Percentiles rank a stretch among this genome's conserved stretches.
phyloP scores from a whole-genome alignment of 1,140 invertebrate species.

The Monomorium pharaonis region DNA sequence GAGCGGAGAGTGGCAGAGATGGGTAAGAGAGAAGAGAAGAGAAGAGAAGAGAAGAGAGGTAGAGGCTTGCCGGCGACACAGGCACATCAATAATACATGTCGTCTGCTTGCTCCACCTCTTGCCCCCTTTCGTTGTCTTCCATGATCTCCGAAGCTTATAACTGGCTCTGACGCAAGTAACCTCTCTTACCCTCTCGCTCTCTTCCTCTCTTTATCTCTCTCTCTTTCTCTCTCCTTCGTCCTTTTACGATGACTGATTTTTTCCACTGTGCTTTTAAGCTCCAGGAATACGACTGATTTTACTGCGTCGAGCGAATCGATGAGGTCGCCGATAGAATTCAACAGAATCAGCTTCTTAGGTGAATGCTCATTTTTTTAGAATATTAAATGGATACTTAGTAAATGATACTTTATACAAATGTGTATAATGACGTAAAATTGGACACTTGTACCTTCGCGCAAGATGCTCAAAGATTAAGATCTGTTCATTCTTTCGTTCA shows the following conservation, averaged over 20 bases:
- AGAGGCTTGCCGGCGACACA: constrained; percentile 69
- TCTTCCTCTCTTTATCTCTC: constrained; percentile 43
- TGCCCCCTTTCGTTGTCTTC: constrained; percentile 49
- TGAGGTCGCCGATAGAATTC: constrained; percentile 4
- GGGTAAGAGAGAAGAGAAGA: constrained; percentile 39
- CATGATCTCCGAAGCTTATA: constrained; percentile 64
- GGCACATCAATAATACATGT: constrained; percentile 79
- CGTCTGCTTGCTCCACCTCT: constrained; percentile 58
- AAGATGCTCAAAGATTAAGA: background rate
- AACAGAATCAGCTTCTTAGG: background rate
- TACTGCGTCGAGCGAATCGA: constrained; percentile 19
- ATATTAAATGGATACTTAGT: no score
- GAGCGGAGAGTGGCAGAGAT: constrained; percentile 38
- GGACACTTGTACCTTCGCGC: background rate
- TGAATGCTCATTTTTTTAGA: background rate
- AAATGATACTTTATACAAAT: background rate
- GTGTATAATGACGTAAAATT: background rate
- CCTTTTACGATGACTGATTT: constrained; percentile 40
- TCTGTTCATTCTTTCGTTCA: background rate
- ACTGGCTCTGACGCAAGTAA: constrained; percentile 75
- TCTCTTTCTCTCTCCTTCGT: constrained; percentile 44
- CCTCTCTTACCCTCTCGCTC: constrained; percentile 68
- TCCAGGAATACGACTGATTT: constrained; percentile 6
- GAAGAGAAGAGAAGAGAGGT: constrained; percentile 53
- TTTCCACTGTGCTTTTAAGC: constrained; percentile 6